Evolutionary conservation across 2,797 vertebrate species (phyloP).

Genomic region (Hoplostethus mediterraneus): DNA sequence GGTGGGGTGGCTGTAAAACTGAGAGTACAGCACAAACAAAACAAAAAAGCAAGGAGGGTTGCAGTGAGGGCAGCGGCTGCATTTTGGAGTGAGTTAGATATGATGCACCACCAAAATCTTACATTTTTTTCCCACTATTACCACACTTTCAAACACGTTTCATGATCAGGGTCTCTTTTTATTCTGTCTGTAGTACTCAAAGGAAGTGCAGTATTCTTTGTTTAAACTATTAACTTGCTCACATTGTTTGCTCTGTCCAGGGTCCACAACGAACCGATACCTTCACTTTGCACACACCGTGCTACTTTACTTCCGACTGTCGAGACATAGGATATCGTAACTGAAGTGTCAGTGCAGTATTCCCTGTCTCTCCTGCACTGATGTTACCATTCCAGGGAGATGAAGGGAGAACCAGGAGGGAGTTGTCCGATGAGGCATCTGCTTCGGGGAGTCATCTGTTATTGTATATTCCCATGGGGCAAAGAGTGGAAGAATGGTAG

Average conservation of each 20-base stretch:
- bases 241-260: conserved; percentile 36
- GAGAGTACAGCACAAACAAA: conserved; percentile 43
- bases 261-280: conserved; percentile 23
- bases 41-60: conserved; percentile 9
- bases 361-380: conserved; percentile 24
- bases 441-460: neutral
- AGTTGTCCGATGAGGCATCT: conserved; percentile 3
- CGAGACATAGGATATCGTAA: conserved; percentile 36
- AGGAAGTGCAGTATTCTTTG: conserved; percentile 12
- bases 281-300: conserved; percentile 29
- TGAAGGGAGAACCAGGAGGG: conserved; percentile 36
- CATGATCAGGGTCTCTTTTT: conserved; percentile 7
- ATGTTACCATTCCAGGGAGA: conserved; percentile 48
- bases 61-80: neutral
- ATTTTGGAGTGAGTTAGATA: neutral
- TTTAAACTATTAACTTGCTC: conserved; percentile 20
- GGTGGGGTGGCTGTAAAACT: conserved; percentile 9
- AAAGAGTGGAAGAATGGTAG: neutral
- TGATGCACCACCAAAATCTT: too few species aligned
- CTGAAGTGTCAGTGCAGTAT: conserved; percentile 4
- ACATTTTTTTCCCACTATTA: neutral
- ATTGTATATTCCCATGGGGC: conserved; percentile 31
- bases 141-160: neutral
- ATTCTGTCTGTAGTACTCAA: conserved; percentile 1
- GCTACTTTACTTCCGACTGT: conserved; percentile 26